Evolutionary conservation across 1,140 invertebrate species (phyloP).

Genomic region (Drosophila pseudoobscura): DNA sequence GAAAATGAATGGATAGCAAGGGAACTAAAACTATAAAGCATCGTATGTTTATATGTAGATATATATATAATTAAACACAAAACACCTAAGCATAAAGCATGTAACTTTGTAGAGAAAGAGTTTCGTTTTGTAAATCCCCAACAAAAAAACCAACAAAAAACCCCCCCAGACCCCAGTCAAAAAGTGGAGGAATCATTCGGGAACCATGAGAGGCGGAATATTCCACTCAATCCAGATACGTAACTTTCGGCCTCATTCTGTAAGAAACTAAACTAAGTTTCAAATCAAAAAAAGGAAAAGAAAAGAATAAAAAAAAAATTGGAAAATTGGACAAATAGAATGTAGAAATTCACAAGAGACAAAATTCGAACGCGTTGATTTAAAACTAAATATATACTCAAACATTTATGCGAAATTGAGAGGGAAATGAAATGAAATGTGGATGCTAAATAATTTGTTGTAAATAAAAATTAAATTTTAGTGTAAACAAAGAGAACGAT

Average conservation of each 20-base stretch:
- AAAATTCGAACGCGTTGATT: constrained; percentile 51
- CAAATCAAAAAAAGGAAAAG: constrained; percentile 21
- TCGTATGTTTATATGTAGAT: constrained; percentile 80
- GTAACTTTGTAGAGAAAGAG: constrained; percentile 64
- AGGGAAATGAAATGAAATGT: constrained; percentile 63
- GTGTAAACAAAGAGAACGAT: constrained; percentile 57
- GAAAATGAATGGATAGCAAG: constrained; percentile 29
- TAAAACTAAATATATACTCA: constrained; percentile 47
- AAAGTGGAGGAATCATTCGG: constrained; percentile 28
- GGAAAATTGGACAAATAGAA: constrained; percentile 13
- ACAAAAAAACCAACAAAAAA: too few species aligned
- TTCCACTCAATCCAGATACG: constrained; percentile 81
- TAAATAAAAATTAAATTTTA: constrained; percentile 81
- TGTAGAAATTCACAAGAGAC: constrained; percentile 58
- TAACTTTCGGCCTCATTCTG: constrained; percentile 83
- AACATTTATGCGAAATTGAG: constrained; percentile 60
- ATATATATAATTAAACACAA: constrained; percentile 66
- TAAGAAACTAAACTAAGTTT: constrained; percentile 79
- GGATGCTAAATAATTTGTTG: constrained; percentile 78
- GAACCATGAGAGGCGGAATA: constrained; percentile 35
- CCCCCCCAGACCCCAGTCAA: not conserved
- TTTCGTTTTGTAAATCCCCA: constrained; percentile 73
- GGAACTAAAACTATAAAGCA: constrained; percentile 44
- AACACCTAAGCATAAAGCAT: constrained; percentile 56
- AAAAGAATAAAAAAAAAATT: constrained; percentile 7